Evolutionary conservation across 2,797 vertebrate species (phyloP).

Genomic region (Smutsia temminckii): DNA sequence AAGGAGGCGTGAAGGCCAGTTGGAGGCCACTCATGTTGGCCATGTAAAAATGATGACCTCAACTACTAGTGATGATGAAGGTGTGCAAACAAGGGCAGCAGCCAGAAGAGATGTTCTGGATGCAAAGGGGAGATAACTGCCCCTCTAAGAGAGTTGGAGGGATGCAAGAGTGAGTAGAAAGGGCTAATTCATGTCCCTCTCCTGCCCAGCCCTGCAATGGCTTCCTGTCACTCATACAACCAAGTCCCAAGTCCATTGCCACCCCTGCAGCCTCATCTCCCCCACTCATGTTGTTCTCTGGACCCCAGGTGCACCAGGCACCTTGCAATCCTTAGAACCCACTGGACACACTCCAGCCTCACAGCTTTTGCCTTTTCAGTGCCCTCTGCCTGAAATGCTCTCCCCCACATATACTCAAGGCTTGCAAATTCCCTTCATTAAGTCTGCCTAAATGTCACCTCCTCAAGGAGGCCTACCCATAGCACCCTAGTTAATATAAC

Average conservation of each 20-base stretch:
- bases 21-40: not conserved
- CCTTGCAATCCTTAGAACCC: not conserved
- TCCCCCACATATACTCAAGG: not conserved
- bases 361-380: not conserved
- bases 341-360: not conserved
- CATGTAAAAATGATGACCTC: not conserved
- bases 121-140: not conserved
- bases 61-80: not conserved
- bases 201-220: not conserved
- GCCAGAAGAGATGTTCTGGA: not conserved
- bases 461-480: not conserved
- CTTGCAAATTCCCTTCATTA: not conserved
- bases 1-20: not conserved
- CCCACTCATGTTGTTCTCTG: not conserved
- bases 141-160: not conserved
- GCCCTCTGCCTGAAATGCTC: not conserved
- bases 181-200: not conserved
- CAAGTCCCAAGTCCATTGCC: not conserved
- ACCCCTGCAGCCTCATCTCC: not conserved
- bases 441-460: not conserved
- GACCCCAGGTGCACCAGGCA: not conserved
- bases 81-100: not conserved
- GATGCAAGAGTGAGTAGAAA: not conserved
- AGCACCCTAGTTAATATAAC: not conserved
- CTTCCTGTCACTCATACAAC: not conserved